A percentile compares a stretch with the other conserved stretches of the same genome.
Conservation (phyloP, 2,113 vertebrate genomes). For the Zonotrichia leucophrys region DNA sequence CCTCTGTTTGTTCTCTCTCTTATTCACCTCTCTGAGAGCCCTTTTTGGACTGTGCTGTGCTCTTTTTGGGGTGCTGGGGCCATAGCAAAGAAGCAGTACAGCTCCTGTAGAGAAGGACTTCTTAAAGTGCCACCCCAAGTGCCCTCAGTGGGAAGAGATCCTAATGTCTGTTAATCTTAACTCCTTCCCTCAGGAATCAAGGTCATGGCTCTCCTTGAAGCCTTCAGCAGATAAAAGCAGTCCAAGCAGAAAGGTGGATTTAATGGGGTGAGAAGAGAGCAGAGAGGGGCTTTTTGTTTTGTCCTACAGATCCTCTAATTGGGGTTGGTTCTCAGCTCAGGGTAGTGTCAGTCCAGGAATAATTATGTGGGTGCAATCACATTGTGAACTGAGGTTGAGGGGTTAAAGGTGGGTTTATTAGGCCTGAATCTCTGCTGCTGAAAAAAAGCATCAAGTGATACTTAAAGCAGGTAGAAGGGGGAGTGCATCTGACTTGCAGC, state of each 20-base stretch:
- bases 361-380: not conserved
- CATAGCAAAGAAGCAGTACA: not conserved
- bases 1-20: not conserved
- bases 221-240: not conserved
- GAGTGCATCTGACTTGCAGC: not conserved
- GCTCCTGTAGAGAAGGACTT: not conserved
- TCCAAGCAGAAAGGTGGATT: not conserved
- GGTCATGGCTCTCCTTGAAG: not conserved
- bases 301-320: not conserved
- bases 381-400: not conserved
- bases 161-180: not conserved
- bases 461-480: not conserved
- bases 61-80: not conserved
- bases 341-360: not conserved
- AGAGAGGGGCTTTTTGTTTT: not conserved
- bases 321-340: not conserved
- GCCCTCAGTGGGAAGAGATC: not conserved
- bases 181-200: not conserved
- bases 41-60: not conserved
- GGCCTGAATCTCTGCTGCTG: not conserved
- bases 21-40: not conserved
- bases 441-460: not conserved
- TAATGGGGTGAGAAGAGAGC: not conserved
- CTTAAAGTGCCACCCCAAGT: not conserved
- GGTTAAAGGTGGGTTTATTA: not conserved